Evolutionary conservation across 2,888 invertebrate species (phyloP).

Genomic region (Platerodrilus igneus): DNA sequence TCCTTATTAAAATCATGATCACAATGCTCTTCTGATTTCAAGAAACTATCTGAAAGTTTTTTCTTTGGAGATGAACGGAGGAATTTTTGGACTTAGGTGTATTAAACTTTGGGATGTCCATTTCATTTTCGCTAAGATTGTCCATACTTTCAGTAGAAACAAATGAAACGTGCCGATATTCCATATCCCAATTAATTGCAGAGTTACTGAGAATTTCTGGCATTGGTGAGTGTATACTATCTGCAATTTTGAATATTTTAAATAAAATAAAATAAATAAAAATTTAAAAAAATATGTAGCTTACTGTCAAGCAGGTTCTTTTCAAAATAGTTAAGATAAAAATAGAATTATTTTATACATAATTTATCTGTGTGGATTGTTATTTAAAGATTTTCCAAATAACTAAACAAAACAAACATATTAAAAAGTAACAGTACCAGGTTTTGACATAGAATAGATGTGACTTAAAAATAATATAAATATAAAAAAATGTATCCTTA

Average conservation of each 20-base stretch:
- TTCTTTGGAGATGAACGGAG: constrained; percentile 43
- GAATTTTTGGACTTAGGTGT: constrained; percentile 44
- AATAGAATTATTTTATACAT: too few species aligned
- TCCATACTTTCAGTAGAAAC: constrained; percentile 31
- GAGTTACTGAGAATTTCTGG: constrained; percentile 33
- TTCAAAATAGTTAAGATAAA: neutral
- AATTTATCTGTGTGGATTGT: too few species aligned
- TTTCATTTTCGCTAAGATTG: constrained; percentile 28
- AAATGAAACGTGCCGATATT: constrained; percentile 40
- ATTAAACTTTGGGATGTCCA: constrained; percentile 41
- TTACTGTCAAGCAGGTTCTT: constrained; percentile 1
- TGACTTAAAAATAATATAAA: too few species aligned
- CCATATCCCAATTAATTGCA: constrained; percentile 44
- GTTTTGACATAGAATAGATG: too few species aligned
- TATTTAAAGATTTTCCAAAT: too few species aligned
- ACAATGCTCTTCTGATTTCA: constrained; percentile 33
- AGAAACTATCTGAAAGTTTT: constrained; percentile 45
- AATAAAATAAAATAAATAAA: constrained; percentile 6
- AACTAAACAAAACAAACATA: too few species aligned
- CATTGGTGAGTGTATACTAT: constrained; percentile 19
- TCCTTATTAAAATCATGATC: constrained; percentile 26
- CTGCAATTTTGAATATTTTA: too few species aligned
- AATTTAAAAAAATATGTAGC: constrained; percentile 9
- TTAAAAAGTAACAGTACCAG: too few species aligned
- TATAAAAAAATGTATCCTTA: too few species aligned